Percentiles rank a stretch among this genome's conserved stretches.
Conservation (phyloP, 2,113 vertebrate species). For the Cephalopholis sonnerati region DNA sequence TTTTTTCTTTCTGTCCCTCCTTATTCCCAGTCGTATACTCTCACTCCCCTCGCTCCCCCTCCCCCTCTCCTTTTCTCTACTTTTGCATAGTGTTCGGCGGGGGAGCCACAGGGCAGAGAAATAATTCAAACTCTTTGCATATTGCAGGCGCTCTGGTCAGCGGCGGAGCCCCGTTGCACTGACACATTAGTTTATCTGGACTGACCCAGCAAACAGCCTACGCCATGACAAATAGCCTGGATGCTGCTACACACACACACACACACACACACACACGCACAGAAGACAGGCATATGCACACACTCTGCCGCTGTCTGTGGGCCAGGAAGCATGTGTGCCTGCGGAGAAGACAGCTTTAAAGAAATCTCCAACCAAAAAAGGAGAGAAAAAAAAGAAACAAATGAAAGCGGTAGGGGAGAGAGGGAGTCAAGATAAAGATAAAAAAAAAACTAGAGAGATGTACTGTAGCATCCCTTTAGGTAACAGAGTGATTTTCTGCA, state of each 20-base stretch:
- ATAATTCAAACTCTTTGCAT: conserved; percentile 88
- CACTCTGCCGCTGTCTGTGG: conserved; percentile 63
- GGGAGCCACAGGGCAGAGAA: conserved; percentile 82
- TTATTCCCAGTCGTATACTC: conserved; percentile 37
- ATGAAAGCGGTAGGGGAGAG: conserved; percentile 71
- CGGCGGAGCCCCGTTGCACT: conserved; percentile 75
- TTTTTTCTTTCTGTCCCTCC: conserved; percentile 46
- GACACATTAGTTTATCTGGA: conserved; percentile 88
- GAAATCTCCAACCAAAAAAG: conserved; percentile 75
- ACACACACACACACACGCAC: conserved; percentile 27
- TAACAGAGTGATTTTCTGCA: conserved; percentile 87
- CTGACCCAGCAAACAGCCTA: conserved; percentile 84
- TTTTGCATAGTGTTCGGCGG: conserved; percentile 60
- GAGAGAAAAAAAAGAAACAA: conserved; percentile 50
- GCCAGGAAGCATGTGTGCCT: conserved; percentile 71
- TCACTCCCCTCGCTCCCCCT: neutral
- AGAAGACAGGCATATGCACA: conserved; percentile 60
- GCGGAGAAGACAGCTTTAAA: conserved; percentile 83
- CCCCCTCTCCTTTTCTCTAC: conserved; percentile 16
- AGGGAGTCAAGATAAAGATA: conserved; percentile 78
- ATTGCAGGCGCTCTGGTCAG: conserved; percentile 86
- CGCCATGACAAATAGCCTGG: conserved; percentile 85
- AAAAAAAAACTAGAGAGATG: conserved; percentile 63
- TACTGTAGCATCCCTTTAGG: conserved; percentile 85
- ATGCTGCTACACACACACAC: conserved; percentile 56